Conservation (phyloP, 53 echinoderm and acorn worm species). For the Echinarachnius parma region DNA sequence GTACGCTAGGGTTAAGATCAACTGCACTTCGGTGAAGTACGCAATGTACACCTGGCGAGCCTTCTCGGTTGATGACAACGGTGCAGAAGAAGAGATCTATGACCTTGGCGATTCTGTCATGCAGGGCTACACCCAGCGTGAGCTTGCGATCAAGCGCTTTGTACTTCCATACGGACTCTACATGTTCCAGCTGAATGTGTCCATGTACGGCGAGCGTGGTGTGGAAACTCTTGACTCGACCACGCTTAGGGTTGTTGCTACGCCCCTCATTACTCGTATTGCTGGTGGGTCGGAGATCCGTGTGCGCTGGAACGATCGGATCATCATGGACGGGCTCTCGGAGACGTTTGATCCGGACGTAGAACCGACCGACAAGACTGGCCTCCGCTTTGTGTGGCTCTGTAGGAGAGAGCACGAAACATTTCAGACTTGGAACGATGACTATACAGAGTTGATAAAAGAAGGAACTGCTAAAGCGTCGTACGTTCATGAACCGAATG, state of each 20-base stretch:
- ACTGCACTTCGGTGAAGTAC: slow-evolving; percentile 75
- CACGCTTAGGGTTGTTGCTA: slow-evolving; percentile 62
- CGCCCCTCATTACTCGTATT: slow-evolving; percentile 63
- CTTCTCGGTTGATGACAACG: slow-evolving; percentile 51
- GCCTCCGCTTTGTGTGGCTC: slow-evolving; percentile 73
- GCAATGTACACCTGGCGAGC: slow-evolving; percentile 87
- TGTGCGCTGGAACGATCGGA: slow-evolving; percentile 68
- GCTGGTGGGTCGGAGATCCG: slow-evolving; percentile 75
- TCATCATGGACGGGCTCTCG: slow-evolving; percentile 58
- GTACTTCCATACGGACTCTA: slow-evolving; percentile 75
- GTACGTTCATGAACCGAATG: slow-evolving; percentile 62
- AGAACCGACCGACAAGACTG: slow-evolving; percentile 53
- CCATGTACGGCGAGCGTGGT: slow-evolving; percentile 88
- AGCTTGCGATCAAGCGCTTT: slow-evolving; percentile 70
- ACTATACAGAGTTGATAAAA: slow-evolving; percentile 56
- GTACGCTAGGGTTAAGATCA: slow-evolving; percentile 63
- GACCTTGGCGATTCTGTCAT: slow-evolving; percentile 75
- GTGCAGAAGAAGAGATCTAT: slow-evolving; percentile 57
- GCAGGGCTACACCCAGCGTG: slow-evolving; percentile 74
- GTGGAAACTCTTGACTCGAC: slow-evolving; percentile 69
- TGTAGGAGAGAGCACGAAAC: slow-evolving; percentile 80
- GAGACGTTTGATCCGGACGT: slow-evolving; percentile 79
- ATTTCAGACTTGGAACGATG: slow-evolving; percentile 68
- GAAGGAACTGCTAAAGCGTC: slow-evolving; percentile 62
- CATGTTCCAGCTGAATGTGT: slow-evolving; percentile 74